These are phyloP conservation scores for Platichthys flesus DNA, from an alignment of 2,113 vertebrate species.

Conservation along the genomic window DNA sequence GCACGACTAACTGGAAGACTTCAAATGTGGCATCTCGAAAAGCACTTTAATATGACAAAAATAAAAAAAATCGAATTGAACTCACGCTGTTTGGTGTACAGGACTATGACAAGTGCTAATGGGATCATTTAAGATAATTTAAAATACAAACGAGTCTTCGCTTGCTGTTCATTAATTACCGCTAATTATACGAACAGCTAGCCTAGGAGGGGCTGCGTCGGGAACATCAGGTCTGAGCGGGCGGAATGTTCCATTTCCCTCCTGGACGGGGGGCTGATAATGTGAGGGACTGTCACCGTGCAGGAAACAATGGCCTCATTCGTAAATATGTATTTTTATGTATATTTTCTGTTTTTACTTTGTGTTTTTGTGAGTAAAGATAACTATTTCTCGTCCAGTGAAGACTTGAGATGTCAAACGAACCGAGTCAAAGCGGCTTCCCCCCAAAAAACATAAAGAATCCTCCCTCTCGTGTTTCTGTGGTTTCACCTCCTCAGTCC, in stretches of 20 bases:
- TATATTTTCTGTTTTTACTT: not conserved
- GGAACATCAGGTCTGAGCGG: constrained; percentile 60
- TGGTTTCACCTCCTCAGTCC: too few species aligned
- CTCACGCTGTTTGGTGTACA: constrained; percentile 98
- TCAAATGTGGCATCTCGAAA: constrained; percentile 74
- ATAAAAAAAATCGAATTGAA: constrained; percentile 90
- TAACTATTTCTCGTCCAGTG: not conserved
- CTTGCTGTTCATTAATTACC: constrained; percentile 99
- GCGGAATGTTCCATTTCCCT: not conserved
- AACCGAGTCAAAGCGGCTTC: too few species aligned
- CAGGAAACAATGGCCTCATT: not conserved
- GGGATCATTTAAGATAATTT: constrained; percentile 99
- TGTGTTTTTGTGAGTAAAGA: not conserved
- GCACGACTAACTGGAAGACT: constrained; percentile 25
- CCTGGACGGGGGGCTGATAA: constrained; percentile 3
- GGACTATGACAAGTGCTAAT: constrained; percentile 99
- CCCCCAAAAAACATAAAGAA: too few species aligned
- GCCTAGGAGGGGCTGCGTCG: constrained; percentile 87
- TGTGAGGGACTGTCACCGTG: constrained; percentile 35
- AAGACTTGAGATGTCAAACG: constrained; percentile 1
- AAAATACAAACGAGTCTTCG: constrained; percentile 99
- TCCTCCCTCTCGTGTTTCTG: too few species aligned
- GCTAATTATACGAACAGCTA: constrained; percentile 98
- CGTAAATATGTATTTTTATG: not conserved
- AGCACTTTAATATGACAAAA: constrained; percentile 90